Conservation (phyloP, 2,888 invertebrate species). For the Parnassius orleans region DNA sequence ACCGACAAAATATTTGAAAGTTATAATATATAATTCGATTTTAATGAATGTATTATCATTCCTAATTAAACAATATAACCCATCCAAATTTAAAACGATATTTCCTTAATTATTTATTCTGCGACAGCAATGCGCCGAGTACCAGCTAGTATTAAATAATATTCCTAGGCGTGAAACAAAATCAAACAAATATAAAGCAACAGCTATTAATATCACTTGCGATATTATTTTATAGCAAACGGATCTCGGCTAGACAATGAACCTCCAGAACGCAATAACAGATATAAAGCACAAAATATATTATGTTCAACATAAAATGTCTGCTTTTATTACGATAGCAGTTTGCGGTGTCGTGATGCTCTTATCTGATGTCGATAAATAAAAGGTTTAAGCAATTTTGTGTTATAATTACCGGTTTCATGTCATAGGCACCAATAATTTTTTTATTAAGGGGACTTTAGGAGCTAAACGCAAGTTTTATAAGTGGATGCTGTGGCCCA, state of each 20-base stretch:
- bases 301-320: conserved; percentile 51
- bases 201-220: conserved; percentile 33
- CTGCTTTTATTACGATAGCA: conserved; percentile 54
- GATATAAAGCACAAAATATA: conserved; percentile 54
- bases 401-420: conserved; percentile 28
- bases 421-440: too few species aligned
- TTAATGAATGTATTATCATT: too few species aligned
- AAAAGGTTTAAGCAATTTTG: conserved; percentile 54
- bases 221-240: conserved; percentile 49
- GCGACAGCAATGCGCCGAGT: too few species aligned
- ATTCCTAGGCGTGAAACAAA: conserved; percentile 17
- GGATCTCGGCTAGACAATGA: conserved; percentile 53
- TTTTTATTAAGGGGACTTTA: too few species aligned
- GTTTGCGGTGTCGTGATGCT: conserved; percentile 53
- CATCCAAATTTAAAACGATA: too few species aligned
- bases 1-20: too few species aligned
- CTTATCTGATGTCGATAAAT: conserved; percentile 67
- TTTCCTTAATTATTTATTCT: too few species aligned
- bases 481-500: too few species aligned
- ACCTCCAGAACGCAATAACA: conserved; percentile 63
- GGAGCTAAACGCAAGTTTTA: too few species aligned
- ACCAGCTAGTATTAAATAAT: too few species aligned
- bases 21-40: too few species aligned
- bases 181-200: conserved; percentile 24
- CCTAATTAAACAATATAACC: too few species aligned